phyloP scores from a whole-genome alignment of 2,888 invertebrate genomes.

The Ephialtes manifestator region DNA sequence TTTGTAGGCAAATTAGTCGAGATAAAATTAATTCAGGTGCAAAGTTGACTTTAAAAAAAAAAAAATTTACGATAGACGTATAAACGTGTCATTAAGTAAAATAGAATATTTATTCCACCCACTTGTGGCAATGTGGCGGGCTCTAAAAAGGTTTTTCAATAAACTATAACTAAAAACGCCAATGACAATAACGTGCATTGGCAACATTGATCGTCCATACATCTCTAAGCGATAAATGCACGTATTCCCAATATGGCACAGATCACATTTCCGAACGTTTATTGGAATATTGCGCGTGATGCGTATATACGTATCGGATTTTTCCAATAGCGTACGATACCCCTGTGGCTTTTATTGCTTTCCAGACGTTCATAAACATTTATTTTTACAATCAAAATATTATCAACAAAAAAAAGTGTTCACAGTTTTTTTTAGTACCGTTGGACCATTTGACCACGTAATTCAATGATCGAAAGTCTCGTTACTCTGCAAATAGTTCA shows the following conservation, averaged over 20 bases:
- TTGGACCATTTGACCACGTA: not conserved
- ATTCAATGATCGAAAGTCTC: not conserved
- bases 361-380: not conserved
- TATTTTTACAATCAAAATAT: not conserved
- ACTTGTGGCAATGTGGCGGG: too few species aligned
- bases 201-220: not conserved
- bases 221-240: not conserved
- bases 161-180: not conserved
- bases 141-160: too few species aligned
- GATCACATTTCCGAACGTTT: not conserved
- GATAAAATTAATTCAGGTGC: too few species aligned
- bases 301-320: not conserved
- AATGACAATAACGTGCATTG: not conserved
- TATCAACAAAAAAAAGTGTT: not conserved
- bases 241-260: not conserved
- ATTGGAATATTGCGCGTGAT: not conserved
- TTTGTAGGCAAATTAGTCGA: too few species aligned
- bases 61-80: too few species aligned
- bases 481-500: too few species aligned
- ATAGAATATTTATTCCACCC: too few species aligned
- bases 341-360: not conserved
- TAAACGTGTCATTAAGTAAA: too few species aligned
- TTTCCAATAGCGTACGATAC: slow-evolving; percentile 1
- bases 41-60: too few species aligned
- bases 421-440: not conserved